Evolutionary conservation across 2,113 vertebrate species (phyloP).

Genomic region (Leucoraja erinaceus): DNA sequence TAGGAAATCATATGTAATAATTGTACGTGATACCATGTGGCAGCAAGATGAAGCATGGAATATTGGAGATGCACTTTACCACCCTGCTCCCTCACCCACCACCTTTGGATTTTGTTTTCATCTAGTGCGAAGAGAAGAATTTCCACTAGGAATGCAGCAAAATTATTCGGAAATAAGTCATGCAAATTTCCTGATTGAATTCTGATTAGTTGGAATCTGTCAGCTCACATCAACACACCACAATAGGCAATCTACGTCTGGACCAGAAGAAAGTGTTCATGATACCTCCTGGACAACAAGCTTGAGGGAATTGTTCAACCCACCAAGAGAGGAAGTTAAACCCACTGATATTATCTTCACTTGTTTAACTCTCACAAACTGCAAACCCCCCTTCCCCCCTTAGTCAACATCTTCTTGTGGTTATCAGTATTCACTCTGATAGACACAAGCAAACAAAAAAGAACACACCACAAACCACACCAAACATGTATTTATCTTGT

Average conservation of each 20-base stretch:
- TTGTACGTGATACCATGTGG: neutral
- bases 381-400: neutral
- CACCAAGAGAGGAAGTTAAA: conserved; percentile 1
- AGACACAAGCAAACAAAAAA: conserved; percentile 21
- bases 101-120: neutral
- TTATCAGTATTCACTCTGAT: neutral
- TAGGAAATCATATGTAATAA: neutral
- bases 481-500: neutral
- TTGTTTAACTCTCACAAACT: neutral
- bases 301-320: neutral
- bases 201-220: neutral
- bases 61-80: neutral
- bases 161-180: neutral
- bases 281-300: neutral
- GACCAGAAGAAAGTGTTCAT: neutral
- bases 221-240: neutral
- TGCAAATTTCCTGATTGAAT: neutral
- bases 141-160: neutral
- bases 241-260: neutral
- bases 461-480: conserved; percentile 21
- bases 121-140: neutral
- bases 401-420: neutral
- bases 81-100: neutral
- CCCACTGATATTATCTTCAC: neutral
- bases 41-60: neutral